Base-by-base conservation (phyloP, 2,888 invertebrate species). In the Caprella mutica region DNA sequence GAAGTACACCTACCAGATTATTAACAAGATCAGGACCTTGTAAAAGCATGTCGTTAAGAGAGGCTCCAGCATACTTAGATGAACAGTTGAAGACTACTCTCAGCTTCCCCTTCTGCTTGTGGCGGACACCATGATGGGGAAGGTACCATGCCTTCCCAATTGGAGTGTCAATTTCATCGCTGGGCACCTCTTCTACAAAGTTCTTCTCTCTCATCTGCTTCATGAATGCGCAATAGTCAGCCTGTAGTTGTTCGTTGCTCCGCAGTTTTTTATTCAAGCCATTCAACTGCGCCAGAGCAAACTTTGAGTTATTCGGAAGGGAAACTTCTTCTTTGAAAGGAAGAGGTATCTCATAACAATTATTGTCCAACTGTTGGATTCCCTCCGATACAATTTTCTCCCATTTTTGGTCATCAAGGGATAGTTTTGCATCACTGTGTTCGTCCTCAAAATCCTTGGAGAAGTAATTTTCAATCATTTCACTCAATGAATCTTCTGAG, bases 51-150 rank as follows among this genome's bases (percentile, higher is more conserved):
- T 43, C 43, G 24, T 43, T 50, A 9, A 55, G 44, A 5, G 48
- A 23, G 1, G 33, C 29, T 24, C 48, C 55, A 5, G n/a, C 19
- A 21, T 38, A 50, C 14, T 21, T 55, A 12, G 38, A 8, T 12
- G 50, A 48, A 19, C 55, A 55, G 38, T 50, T 27, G 19, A 55
- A 55, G 12, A 50, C 55, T 6, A 55, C 55, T 48, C 46, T 33
- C 14, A 55, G 17, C 19, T 48, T 55, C 23, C 19, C 24, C 29
- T 53, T 53, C 17, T 53, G 39, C n/a, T 53, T 53, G 53, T 29
- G 39, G 19, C 24, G 23, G n/a, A 53, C 40, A 1, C 40, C 42
- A 27, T 53, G 53, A 27, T 53, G 53, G 1, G 42, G 14, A 27
- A 53, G 26, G n/a, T 39, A 52, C 52, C 52, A 52, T 5, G 39